These are phyloP conservation scores for Rhagoletis pomonella DNA, from an alignment of 1,140 invertebrate genomes.

Conservation along the genomic window DNA sequence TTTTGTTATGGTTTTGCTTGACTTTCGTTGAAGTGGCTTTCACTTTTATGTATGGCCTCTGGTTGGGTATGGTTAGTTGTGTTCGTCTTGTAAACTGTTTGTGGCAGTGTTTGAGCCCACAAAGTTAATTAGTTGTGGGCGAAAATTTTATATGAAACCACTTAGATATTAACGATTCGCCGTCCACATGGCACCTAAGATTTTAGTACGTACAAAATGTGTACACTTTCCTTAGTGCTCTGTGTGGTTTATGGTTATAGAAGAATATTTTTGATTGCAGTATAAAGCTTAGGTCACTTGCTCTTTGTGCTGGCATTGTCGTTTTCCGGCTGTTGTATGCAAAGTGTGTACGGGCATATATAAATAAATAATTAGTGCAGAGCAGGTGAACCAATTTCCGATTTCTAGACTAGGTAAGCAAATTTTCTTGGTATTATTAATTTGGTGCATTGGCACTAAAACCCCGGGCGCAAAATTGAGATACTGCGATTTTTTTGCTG, in stretches of 20 bases:
- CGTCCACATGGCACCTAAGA: not conserved
- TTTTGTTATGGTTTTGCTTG: constrained; percentile 44
- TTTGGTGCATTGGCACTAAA: too few species aligned
- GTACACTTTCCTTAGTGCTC: not conserved
- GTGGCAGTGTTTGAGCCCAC: not conserved
- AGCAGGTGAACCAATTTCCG: too few species aligned
- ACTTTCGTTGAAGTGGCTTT: not conserved
- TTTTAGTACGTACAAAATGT: not conserved
- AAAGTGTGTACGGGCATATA: too few species aligned
- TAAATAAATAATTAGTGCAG: too few species aligned
- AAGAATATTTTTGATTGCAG: not conserved
- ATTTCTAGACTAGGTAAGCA: too few species aligned
- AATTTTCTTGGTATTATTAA: too few species aligned
- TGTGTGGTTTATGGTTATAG: not conserved
- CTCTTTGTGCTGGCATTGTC: too few species aligned
- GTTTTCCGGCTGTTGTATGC: too few species aligned
- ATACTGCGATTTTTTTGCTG: too few species aligned
- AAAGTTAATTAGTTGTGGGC: constrained; percentile 41
- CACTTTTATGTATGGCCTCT: not conserved
- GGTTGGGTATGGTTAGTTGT: not conserved
- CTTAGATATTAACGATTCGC: not conserved
- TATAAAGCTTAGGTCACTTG: too few species aligned
- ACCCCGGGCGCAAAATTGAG: too few species aligned
- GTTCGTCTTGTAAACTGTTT: not conserved
- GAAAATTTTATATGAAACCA: not conserved